A percentile compares a stretch with the other conserved stretches of the same genome.
phyloP scores from a whole-genome alignment of 2,113 vertebrate genomes.

The Procapra przewalskii region DNA sequence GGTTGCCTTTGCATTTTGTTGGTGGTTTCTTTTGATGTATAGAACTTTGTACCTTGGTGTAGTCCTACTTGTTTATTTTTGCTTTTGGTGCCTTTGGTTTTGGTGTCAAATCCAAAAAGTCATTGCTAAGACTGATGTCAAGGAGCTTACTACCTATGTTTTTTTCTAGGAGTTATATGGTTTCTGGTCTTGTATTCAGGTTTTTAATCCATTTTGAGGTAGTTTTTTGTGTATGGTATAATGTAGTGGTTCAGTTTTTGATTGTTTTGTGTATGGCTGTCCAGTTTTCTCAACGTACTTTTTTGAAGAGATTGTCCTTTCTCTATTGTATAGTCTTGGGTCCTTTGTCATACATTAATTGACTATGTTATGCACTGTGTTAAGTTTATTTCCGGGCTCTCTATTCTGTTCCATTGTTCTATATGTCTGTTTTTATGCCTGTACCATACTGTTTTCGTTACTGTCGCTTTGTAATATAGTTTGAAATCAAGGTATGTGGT shows the following conservation, averaged over 20 bases:
- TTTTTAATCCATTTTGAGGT: background rate
- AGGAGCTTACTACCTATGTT: background rate
- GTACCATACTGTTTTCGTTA: background rate
- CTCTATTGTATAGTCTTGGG: background rate
- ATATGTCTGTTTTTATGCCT: background rate
- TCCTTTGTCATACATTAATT: background rate
- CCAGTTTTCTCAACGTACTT: background rate
- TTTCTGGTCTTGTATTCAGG: background rate
- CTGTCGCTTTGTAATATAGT: background rate
- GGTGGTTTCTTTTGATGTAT: background rate
- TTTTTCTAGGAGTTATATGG: background rate
- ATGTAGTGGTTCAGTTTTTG: background rate
- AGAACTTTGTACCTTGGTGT: background rate
- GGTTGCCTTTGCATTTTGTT: background rate
- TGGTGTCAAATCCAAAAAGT: background rate
- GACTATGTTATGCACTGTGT: background rate
- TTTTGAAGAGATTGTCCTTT: background rate
- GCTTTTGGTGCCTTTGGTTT: constrained; percentile 14
- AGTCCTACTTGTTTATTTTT: background rate
- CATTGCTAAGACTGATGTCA: background rate
- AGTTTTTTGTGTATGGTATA: background rate
- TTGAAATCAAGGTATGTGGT: background rate
- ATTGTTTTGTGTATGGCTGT: background rate
- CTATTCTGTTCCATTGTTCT: background rate
- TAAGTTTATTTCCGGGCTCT: background rate